phyloP scores from a whole-genome alignment of 2,113 vertebrate species.

The Myodes glareolus region DNA sequence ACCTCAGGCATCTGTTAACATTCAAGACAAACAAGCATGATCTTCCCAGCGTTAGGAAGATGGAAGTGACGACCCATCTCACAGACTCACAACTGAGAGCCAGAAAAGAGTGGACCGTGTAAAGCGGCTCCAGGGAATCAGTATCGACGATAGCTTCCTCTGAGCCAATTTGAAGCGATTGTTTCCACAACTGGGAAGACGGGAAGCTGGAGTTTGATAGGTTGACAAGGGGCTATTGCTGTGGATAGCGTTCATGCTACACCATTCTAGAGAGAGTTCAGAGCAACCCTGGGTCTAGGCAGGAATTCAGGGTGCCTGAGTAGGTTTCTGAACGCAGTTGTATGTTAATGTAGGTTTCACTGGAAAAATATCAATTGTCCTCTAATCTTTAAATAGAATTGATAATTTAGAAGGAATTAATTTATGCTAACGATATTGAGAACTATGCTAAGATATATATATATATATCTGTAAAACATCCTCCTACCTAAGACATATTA shows the following conservation, averaged over 20 bases:
- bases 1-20: not conserved
- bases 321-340: not conserved
- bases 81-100: not conserved
- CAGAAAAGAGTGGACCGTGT: not conserved
- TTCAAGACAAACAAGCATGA: not conserved
- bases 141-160: not conserved
- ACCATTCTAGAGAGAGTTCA: not conserved
- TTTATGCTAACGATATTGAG: not conserved
- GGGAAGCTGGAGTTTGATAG: not conserved
- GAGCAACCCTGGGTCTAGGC: not conserved
- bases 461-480: not conserved
- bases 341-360: slow-evolving; percentile 4
- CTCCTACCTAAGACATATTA: not conserved
- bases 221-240: not conserved
- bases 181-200: not conserved
- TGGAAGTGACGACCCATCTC: not conserved
- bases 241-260: not conserved
- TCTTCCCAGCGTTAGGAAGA: slow-evolving; percentile 15
- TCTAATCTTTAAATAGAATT: not conserved
- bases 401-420: not conserved
- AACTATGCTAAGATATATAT: not conserved
- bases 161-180: not conserved
- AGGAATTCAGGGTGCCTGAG: not conserved
- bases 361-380: not conserved
- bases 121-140: not conserved